Conservation (phyloP, 2,888 invertebrate species). For the Lasioglossum oenotherae region DNA sequence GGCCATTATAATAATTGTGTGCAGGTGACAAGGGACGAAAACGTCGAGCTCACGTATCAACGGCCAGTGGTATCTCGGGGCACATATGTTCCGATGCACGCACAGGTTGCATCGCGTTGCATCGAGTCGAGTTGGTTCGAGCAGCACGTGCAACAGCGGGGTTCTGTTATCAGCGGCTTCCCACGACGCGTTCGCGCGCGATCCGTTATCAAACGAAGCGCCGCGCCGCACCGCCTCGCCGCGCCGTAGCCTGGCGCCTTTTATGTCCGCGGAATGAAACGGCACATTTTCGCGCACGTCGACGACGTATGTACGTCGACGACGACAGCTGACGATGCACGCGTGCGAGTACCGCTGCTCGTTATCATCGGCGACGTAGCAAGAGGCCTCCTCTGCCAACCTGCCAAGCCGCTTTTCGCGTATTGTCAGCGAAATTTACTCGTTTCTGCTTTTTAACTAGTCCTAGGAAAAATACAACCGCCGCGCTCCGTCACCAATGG, state of each 20-base stretch:
- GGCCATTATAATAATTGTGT: not conserved
- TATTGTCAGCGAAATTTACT: constrained; percentile 5
- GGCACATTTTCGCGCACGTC: constrained; percentile 51
- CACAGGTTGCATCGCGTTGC: constrained; percentile 54
- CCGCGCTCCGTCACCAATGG: not conserved
- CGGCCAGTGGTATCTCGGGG: constrained; percentile 22
- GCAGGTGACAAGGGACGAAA: constrained; percentile 2
- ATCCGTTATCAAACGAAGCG: constrained; percentile 61
- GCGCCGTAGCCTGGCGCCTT: constrained; percentile 52
- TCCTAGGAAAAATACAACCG: not conserved
- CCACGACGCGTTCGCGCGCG: constrained; percentile 54
- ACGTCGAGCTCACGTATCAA: constrained; percentile 21
- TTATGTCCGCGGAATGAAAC: constrained; percentile 51
- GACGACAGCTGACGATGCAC: constrained; percentile 37
- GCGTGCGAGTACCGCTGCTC: constrained; percentile 20
- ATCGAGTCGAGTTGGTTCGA: not conserved
- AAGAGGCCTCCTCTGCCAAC: not conserved
- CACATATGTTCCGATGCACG: constrained; percentile 20
- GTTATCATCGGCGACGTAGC: constrained; percentile 18
- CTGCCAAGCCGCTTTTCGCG: not conserved
- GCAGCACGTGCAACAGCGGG: constrained; percentile 56
- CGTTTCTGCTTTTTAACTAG: not conserved
- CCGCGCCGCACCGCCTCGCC: constrained; percentile 3
- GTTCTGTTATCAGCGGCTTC: constrained; percentile 62
- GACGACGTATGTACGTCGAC: constrained; percentile 20